Evolutionary conservation across 1,140 invertebrate genomes (phyloP), one percentile per base, ranked within the genome.

Genomic region (Callitettix versicolor): DNA sequence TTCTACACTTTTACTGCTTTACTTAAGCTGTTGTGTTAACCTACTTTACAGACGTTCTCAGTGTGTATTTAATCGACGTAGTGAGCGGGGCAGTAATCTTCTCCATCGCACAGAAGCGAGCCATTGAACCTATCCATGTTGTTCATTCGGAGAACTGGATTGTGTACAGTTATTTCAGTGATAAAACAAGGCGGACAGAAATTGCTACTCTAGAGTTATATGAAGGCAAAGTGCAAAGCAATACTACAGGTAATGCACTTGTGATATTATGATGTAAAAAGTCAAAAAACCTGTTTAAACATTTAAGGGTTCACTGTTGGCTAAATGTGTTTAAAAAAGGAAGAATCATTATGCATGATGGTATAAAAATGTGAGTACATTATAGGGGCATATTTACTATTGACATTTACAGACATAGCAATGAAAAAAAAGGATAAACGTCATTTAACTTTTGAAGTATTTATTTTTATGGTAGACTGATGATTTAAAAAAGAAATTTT

Each of bases 71-170:
- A 50, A 68, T 99, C 58, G 96, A 99, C 76, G 85, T 81, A 44
- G 90, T 97, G 3, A 94, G 89, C 30, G 96, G 88, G 26, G 74
- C 77, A 1, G 74, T 90, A 55, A 73, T 88, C 51, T 81, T 81
- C 60, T 82, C 85, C 1, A 78, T 82, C 58, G 76, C 76, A 55
- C 90, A 95, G 67, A 86, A 88, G 58, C 79, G 84, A 67, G 85
- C 87, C 30, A 78, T 79, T 41, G 84, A 85, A 6, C 90, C 94
- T 9, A 73, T 96, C 41, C 84, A 92, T 65, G 74, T 97, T 47
- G 85, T 98, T 22, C 94, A 98, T 74, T 91, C 92, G 1, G 96
- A 99, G 73, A 97, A 99, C 73, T 98, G 91, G 90, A 65, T 98
- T 18, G 86, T 96, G 46, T 98, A 98, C 71, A 81, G 88, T 48